Conservation (phyloP, 2,113 vertebrate species). For the Panurus biarmicus region DNA sequence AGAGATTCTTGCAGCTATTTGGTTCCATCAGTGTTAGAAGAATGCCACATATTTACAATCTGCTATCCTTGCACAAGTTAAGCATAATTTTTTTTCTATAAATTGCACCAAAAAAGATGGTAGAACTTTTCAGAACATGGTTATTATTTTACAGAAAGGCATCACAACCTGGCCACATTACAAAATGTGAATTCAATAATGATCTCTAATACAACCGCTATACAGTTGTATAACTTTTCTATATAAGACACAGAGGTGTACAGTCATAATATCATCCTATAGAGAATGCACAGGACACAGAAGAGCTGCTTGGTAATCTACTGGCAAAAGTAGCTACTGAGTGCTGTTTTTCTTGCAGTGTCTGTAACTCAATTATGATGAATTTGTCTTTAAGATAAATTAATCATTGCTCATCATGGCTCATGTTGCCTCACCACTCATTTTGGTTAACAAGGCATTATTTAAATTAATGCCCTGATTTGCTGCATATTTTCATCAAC, state of each 20-base stretch:
- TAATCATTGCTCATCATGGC: neutral
- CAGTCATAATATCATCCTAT: neutral
- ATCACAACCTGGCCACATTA: neutral
- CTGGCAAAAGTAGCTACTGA: neutral
- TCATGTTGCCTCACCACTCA: neutral
- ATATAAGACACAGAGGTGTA: neutral
- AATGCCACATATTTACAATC: neutral
- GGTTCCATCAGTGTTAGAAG: neutral
- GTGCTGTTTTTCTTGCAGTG: neutral
- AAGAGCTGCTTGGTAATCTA: neutral
- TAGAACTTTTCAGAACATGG: neutral
- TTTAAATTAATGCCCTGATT: constrained; percentile 25
- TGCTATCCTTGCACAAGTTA: neutral
- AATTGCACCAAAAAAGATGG: neutral
- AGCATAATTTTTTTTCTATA: neutral
- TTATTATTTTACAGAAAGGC: neutral
- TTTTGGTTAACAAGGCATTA: neutral
- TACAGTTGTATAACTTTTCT: neutral
- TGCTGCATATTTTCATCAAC: neutral
- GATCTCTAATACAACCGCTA: neutral
- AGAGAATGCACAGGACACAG: neutral
- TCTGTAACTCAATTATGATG: neutral
- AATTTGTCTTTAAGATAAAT: neutral
- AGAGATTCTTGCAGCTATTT: neutral
- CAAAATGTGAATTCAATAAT: neutral